These are phyloP conservation scores for Lutjanus campechanus DNA, from an alignment of 2,797 vertebrate genomes.

Conservation along the genomic window DNA sequence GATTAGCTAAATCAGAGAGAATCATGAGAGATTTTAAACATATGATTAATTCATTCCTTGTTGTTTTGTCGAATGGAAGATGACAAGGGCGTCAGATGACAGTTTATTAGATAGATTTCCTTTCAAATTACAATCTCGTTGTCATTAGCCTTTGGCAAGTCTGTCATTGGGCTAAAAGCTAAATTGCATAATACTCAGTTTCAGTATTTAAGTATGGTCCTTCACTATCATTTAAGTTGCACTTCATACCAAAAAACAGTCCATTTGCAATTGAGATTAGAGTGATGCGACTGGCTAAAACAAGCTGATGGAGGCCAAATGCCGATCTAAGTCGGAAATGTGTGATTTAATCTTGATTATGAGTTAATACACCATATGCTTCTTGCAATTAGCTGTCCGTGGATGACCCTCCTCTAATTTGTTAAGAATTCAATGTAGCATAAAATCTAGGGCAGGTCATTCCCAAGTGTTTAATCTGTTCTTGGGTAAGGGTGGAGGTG, in stretches of 20 bases:
- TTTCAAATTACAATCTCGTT: constrained; percentile 38
- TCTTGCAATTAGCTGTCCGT: constrained; percentile 85
- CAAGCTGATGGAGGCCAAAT: constrained; percentile 44
- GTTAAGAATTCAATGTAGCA: constrained; percentile 87
- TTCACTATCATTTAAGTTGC: constrained; percentile 26
- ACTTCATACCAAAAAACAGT: constrained; percentile 41
- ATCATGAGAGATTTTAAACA: constrained; percentile 56
- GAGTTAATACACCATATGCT: constrained; percentile 86
- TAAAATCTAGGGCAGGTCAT: constrained; percentile 87
- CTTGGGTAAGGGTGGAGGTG: constrained; percentile 35
- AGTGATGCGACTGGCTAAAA: constrained; percentile 18
- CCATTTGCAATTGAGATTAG: constrained; percentile 34
- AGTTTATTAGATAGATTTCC: constrained; percentile 49
- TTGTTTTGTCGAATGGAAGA: constrained; percentile 58
- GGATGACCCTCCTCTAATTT: constrained; percentile 86
- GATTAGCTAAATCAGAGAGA: constrained; percentile 60
- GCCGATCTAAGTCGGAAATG: constrained; percentile 64
- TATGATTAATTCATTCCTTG: constrained; percentile 70
- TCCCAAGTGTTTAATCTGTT: constrained; percentile 85
- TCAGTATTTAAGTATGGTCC: constrained; percentile 20
- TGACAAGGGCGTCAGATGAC: constrained; percentile 48
- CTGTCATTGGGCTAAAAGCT: constrained; percentile 50
- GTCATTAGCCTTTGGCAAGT: constrained; percentile 50
- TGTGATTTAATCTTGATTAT: constrained; percentile 87
- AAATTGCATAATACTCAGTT: constrained; percentile 21